Conservation (phyloP, 2,797 vertebrate species). For the Coranthus polyacanthus region DNA sequence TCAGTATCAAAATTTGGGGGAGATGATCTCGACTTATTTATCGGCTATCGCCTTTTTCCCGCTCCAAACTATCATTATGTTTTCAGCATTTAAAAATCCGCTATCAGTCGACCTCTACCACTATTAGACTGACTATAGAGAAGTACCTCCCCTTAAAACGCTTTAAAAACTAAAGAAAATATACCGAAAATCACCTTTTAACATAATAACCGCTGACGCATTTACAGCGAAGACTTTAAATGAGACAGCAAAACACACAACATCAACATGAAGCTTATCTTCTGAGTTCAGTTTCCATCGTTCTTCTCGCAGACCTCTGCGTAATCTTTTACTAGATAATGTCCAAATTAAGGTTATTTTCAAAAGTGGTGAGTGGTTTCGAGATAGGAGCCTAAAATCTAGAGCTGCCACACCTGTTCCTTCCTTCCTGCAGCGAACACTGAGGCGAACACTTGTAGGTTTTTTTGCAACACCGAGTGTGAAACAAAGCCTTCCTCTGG, state of each 20-base stretch:
- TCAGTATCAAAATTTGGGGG: too few species aligned
- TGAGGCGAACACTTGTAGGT: slow-evolving; percentile 52
- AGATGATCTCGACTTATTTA: too few species aligned
- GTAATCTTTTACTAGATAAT: slow-evolving; percentile 44
- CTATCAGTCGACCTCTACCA: too few species aligned
- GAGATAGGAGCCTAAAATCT: slow-evolving; percentile 64
- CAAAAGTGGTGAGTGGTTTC: slow-evolving; percentile 31
- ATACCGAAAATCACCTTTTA: too few species aligned
- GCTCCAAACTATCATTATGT: too few species aligned
- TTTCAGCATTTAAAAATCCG: too few species aligned
- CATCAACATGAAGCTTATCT: slow-evolving; percentile 7
- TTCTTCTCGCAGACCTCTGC: slow-evolving; percentile 13
- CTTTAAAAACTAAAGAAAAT: too few species aligned
- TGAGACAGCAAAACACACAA: slow-evolving; percentile 1
- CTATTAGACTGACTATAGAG: too few species aligned
- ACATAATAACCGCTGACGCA: background rate
- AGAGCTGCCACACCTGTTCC: slow-evolving; percentile 82
- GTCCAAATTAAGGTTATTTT: slow-evolving; percentile 32
- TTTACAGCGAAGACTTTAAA: slow-evolving; percentile 1
- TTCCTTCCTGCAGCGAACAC: slow-evolving; percentile 79
- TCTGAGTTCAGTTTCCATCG: background rate
- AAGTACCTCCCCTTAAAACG: too few species aligned
- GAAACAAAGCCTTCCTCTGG: slow-evolving; percentile 43
- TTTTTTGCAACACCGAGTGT: slow-evolving; percentile 39
- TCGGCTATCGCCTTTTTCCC: too few species aligned